Evolutionary conservation across 2,113 vertebrate genomes (phyloP).

Genomic region (Phylloscopus trochiloides): DNA sequence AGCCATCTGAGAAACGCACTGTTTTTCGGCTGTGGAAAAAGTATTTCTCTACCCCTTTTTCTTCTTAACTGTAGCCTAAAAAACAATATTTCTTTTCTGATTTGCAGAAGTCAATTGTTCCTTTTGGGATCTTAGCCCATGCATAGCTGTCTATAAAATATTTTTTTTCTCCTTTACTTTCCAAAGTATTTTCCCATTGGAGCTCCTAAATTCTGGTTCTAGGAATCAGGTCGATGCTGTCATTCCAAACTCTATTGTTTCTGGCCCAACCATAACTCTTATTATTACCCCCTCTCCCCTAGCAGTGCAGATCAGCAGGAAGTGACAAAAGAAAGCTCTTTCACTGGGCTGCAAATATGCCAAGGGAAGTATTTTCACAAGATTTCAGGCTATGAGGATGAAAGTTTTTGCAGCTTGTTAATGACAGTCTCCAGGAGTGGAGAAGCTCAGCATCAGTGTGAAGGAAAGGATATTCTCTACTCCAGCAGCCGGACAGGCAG

Average conservation of each 20-base stretch:
- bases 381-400: not conserved
- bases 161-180: not conserved
- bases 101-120: conserved; percentile 1
- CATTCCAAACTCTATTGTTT: not conserved
- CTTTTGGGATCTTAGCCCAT: not conserved
- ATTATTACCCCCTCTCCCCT: not conserved
- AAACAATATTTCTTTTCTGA: not conserved
- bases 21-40: not conserved
- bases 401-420: not conserved
- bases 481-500: not conserved
- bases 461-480: not conserved
- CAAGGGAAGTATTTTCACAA: not conserved
- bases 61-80: not conserved
- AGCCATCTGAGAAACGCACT: not conserved
- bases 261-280: not conserved
- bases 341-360: not conserved
- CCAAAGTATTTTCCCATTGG: not conserved
- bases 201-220: not conserved
- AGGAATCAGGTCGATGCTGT: not conserved
- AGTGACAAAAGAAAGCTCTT: not conserved
- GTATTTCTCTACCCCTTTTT: not conserved
- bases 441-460: not conserved
- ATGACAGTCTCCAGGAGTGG: not conserved
- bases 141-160: not conserved
- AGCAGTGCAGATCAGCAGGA: not conserved